Evolutionary conservation across 2,797 vertebrate species (phyloP), one percentile per base, ranked within the genome.

Genomic region (Vireo griseus): DNA sequence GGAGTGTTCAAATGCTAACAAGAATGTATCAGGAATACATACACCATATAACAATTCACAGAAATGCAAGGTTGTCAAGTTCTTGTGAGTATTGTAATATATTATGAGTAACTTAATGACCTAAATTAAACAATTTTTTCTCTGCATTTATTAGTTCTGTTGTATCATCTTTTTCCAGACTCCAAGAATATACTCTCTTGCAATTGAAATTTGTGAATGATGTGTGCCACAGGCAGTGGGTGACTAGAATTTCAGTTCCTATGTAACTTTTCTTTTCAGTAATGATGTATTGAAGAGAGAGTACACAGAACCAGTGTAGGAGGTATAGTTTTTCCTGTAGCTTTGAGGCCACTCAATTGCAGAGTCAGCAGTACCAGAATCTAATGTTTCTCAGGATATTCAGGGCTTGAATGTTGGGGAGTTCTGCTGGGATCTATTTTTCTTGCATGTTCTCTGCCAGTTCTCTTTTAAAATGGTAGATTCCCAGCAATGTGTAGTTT

Each of bases 1-100:
- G 57, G 68, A 96, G 79, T 93, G 88, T 94, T 95, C 85, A 92
- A 75, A 95, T 85, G 91, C 71, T 96, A 96, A 94, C 88, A 95
- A 90, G 95, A 95, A 88, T 88, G 42, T 84, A 94, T 76, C 50
- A 92, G 55, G 84, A 95, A 97, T 88, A 73, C 22, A 88, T 19
- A 90, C 83, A 95, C 90, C 28, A 94, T 81, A 72, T 16, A 93
- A 29, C 29, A 89, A 93, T 90, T 91, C 89, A 88, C 48, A 66
- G 63, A 96, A 96, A 94, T 57, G 57, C 0, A 9, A 78, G 62
- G 29, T 13, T 82, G 39, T 71, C 0, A 1, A 79, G 50, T 52
- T 91, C 86, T 88, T 94, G 44, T 82, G 72, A 92, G 65, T 44
- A 86, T 42, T 87, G 76, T 47, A 94, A 96, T 76, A 67, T 68